Conservation (phyloP, 2,113 vertebrate genomes). For the Hydrochoerus hydrochaeris region DNA sequence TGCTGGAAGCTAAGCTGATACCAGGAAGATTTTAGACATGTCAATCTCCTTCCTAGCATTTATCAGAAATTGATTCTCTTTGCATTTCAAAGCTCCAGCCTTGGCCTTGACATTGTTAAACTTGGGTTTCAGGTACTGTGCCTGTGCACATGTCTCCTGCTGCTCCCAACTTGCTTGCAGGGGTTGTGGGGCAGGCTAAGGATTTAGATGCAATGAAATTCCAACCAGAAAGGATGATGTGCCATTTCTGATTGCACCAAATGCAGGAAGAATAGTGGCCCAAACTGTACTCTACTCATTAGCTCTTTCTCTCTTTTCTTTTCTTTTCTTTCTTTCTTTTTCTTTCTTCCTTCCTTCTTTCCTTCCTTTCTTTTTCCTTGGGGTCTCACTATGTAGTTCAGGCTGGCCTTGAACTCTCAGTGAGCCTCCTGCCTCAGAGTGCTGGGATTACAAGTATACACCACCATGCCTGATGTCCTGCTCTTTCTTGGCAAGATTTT, state of each 20-base stretch:
- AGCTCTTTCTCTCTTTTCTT: background rate
- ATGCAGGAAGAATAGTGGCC: background rate
- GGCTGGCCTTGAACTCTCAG: too few relatives aligned
- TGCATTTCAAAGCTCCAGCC: background rate
- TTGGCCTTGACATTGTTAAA: conserved; percentile 16
- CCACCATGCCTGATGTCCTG: background rate
- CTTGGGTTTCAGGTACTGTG: background rate
- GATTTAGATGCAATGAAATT: background rate
- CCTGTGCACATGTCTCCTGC: background rate
- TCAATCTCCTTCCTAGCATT: conserved; percentile 68
- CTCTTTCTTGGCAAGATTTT: background rate
- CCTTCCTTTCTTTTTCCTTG: background rate
- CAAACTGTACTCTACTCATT: background rate
- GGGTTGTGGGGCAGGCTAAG: background rate
- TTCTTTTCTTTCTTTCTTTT: background rate
- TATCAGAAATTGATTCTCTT: conserved; percentile 73
- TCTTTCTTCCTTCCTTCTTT: background rate
- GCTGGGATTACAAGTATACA: background rate
- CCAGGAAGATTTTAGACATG: conserved; percentile 61
- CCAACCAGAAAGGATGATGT: background rate
- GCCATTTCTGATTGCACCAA: background rate
- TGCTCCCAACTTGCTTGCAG: background rate
- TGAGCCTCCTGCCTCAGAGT: background rate
- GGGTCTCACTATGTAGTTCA: background rate
- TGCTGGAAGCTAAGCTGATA: conserved; percentile 67